phyloP scores from a whole-genome alignment of 30 jellyfish, hydroid and myxozoan species.

The Hydractinia echinata region DNA sequence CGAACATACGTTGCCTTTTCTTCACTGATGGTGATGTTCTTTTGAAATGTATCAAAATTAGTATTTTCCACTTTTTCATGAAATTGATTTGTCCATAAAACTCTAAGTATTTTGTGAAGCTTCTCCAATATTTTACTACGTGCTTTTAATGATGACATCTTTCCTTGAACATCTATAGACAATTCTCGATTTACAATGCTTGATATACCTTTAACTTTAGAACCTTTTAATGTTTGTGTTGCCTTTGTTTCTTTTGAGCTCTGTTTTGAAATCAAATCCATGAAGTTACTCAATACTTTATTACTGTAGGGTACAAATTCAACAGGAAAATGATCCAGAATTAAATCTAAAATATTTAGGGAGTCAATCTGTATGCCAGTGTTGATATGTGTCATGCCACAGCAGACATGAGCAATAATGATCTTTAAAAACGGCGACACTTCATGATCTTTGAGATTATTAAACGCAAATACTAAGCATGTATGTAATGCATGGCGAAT shows the following conservation, averaged over 20 bases:
- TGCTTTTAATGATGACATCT: conserved; percentile 46
- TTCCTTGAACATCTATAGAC: conserved; percentile 47
- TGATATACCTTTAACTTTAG: conserved; percentile 40
- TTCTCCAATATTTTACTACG: conserved; percentile 41
- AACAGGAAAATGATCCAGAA: conserved; percentile 45
- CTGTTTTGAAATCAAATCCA: conserved; percentile 62
- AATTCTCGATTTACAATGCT: conserved; percentile 38
- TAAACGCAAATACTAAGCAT: conserved; percentile 51
- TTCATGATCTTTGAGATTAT: conserved; percentile 34
- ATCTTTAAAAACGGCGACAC: conserved; percentile 67
- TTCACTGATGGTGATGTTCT: neutral
- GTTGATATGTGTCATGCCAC: conserved; percentile 95
- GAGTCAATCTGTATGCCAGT: conserved; percentile 76
- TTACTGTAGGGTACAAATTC: conserved; percentile 42
- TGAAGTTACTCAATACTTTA: conserved; percentile 53
- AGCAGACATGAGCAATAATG: conserved; percentile 72
- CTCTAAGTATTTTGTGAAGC: conserved; percentile 43
- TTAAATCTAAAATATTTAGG: conserved; percentile 37
- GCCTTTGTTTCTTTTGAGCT: conserved; percentile 25
- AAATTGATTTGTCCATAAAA: conserved; percentile 19
- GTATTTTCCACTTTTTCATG: neutral
- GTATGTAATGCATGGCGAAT: conserved; percentile 42
- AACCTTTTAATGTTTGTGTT: conserved; percentile 26
- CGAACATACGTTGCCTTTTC: neutral
- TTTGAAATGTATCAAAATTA: neutral